These are phyloP conservation scores for Microcebus jonahi DNA, from an alignment of 2,113 vertebrate genomes.

Conservation along the genomic window DNA sequence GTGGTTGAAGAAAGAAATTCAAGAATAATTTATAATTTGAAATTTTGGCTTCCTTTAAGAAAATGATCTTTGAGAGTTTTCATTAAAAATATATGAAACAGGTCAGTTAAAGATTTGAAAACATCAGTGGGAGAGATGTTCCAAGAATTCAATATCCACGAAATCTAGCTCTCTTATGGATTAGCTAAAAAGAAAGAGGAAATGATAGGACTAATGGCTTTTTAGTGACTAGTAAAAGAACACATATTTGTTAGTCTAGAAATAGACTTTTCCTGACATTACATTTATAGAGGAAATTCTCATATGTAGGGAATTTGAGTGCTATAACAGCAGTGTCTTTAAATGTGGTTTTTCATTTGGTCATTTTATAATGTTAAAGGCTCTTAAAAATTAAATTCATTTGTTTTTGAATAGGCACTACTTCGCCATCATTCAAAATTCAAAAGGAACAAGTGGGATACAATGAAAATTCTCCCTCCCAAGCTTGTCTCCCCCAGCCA, in stretches of 20 bases:
- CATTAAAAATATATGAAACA: conserved; percentile 4
- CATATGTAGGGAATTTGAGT: neutral
- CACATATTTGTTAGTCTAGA: neutral
- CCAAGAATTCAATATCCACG: neutral
- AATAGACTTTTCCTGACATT: neutral
- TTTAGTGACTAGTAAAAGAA: neutral
- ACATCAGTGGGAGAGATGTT: neutral
- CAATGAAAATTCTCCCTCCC: neutral
- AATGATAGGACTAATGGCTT: neutral
- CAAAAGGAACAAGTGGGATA: neutral
- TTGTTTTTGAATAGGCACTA: neutral
- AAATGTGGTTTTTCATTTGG: conserved; percentile 16
- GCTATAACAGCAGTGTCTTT: neutral
- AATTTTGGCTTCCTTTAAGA: conserved; percentile 7
- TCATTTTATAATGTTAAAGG: neutral
- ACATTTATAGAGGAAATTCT: neutral
- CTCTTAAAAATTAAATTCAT: neutral
- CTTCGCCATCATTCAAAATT: neutral
- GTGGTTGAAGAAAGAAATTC: neutral
- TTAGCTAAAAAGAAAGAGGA: neutral
- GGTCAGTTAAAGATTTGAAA: neutral
- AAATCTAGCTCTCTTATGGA: neutral
- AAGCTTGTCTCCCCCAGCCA: neutral
- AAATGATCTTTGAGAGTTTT: neutral
- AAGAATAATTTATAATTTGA: conserved; percentile 10